phyloP scores from a whole-genome alignment of 2,113 vertebrate species.

The Gavia stellata region DNA sequence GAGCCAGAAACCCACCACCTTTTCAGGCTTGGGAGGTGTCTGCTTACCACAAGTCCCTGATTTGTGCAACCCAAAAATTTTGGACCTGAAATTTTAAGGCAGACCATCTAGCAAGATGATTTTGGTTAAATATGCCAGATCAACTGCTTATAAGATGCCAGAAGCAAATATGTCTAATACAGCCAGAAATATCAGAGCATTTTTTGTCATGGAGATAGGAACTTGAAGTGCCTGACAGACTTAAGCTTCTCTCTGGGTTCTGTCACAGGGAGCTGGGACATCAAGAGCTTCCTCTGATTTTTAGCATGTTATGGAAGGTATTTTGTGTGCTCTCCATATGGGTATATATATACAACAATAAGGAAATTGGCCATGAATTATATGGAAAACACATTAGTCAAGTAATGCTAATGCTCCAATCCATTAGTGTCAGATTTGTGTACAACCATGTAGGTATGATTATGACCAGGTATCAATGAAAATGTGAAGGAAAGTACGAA shows the following conservation, averaged over 20 bases:
- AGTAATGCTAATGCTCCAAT: accelerated
- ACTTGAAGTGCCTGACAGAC: neutral
- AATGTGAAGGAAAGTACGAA: neutral
- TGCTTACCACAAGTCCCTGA: neutral
- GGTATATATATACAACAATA: neutral
- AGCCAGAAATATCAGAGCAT: neutral
- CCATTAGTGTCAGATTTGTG: neutral
- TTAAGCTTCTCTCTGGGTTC: neutral
- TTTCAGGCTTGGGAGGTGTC: neutral
- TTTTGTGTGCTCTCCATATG: neutral
- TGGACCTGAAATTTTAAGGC: neutral
- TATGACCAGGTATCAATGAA: neutral
- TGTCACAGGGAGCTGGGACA: neutral
- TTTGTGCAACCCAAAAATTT: neutral
- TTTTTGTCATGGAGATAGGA: neutral
- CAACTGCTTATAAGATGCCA: neutral
- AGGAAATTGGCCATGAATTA: neutral
- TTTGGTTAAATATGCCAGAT: neutral
- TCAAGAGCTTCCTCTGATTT: neutral
- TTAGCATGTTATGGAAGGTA: neutral
- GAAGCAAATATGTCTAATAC: neutral
- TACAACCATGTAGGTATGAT: neutral
- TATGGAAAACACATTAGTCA: neutral
- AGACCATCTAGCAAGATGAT: neutral
- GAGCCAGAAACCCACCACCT: neutral